A percentile compares a stretch with the other conserved stretches of the same genome.
These are phyloP conservation scores for Columba guinea DNA, from an alignment of 2,797 vertebrate genomes.

Conservation along the genomic window DNA sequence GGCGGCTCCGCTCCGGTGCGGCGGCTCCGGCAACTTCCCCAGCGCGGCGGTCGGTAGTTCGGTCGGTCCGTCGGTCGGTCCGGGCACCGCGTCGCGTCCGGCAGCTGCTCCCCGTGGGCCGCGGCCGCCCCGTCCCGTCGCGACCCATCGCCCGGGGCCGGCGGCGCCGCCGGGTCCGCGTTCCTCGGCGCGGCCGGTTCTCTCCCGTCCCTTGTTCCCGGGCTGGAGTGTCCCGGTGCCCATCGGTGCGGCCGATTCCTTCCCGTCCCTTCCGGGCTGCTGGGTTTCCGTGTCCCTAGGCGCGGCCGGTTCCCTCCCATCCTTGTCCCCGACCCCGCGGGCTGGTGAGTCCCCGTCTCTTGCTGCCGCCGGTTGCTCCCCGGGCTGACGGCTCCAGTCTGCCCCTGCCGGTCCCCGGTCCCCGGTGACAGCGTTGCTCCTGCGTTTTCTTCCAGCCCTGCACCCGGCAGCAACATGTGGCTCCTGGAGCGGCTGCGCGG, in stretches of 20 bases:
- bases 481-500: constrained; percentile 93
- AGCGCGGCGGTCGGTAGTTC: neutral
- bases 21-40: neutral
- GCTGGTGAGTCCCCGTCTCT: neutral
- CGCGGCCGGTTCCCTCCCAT: neutral
- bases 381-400: neutral
- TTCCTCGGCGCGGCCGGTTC: neutral
- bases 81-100: neutral
- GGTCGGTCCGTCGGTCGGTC: neutral
- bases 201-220: neutral
- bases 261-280: neutral
- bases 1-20: constrained; percentile 23
- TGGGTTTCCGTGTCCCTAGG: neutral
- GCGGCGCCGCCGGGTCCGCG: neutral
- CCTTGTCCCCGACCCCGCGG: neutral
- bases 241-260: neutral
- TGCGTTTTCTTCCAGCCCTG: constrained; percentile 5
- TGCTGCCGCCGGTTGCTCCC: neutral
- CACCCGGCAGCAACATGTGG: constrained; percentile 85
- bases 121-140: neutral
- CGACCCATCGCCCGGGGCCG: neutral
- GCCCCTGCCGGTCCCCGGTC: neutral
- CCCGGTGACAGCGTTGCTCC: neutral
- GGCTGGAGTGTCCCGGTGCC: neutral
- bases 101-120: neutral